phyloP scores from a whole-genome alignment of 2,888 invertebrate genomes.

The Phengaris alcon region DNA sequence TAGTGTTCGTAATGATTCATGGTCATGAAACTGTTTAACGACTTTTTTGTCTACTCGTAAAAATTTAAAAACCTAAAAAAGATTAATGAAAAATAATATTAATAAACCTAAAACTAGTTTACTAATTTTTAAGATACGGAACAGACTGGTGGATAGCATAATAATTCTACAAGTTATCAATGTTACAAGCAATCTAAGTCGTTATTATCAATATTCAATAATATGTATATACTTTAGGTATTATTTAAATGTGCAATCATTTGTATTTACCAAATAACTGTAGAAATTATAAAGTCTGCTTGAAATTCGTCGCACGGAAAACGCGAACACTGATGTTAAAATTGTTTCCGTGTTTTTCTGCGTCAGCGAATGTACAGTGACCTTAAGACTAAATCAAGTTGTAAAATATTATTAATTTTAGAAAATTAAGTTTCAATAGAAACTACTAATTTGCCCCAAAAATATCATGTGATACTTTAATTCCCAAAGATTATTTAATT shows the following conservation, averaged over 20 bases:
- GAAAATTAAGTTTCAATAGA: slow-evolving; percentile 26
- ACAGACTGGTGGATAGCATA: slow-evolving; percentile 16
- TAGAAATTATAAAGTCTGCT: slow-evolving; percentile 40
- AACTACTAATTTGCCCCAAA: neutral
- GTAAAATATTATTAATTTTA: slow-evolving; percentile 28
- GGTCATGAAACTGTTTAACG: neutral
- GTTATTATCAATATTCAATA: slow-evolving; percentile 29
- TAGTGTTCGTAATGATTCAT: neutral
- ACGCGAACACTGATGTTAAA: neutral
- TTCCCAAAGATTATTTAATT: slow-evolving; percentile 12
- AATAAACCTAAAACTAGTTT: slow-evolving; percentile 17
- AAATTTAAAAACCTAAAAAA: neutral
- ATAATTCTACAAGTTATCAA: slow-evolving; percentile 11
- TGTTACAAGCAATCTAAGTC: slow-evolving; percentile 16
- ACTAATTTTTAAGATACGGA: slow-evolving; percentile 29
- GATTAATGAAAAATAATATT: neutral
- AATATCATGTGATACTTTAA: slow-evolving; percentile 20
- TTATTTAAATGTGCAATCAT: slow-evolving; percentile 71
- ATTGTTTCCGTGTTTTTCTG: slow-evolving; percentile 24
- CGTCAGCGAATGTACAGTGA: neutral
- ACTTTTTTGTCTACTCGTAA: neutral
- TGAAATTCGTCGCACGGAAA: neutral
- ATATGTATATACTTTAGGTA: slow-evolving; percentile 52
- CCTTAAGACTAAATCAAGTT: slow-evolving; percentile 24
- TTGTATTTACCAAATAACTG: slow-evolving; percentile 49